Evolutionary conservation across 2,888 invertebrate genomes (phyloP).

Genomic region (Archips crataeganus): DNA sequence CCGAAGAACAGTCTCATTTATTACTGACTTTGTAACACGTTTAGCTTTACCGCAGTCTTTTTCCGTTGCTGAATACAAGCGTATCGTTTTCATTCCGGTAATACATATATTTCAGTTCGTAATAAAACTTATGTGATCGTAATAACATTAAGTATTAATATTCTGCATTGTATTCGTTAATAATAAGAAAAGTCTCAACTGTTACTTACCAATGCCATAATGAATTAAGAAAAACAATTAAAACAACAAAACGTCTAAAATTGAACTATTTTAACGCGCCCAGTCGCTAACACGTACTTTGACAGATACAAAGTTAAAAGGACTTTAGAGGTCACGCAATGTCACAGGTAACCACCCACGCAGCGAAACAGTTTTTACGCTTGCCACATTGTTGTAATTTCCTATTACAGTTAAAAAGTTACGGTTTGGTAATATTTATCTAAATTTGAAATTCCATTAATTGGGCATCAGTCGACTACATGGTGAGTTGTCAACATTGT

Average conservation of each 20-base stretch:
- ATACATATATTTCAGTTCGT: not conserved
- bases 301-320: conserved; percentile 63
- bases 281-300: conserved; percentile 52
- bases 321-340: conserved; percentile 77
- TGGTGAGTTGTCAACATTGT: not conserved
- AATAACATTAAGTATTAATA: not conserved
- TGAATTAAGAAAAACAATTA: conserved; percentile 35
- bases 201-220: conserved; percentile 68
- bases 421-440: not conserved
- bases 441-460: not conserved
- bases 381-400: conserved; percentile 52
- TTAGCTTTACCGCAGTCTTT: conserved; percentile 1
- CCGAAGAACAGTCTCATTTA: not conserved
- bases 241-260: conserved; percentile 38
- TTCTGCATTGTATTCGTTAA: not conserved
- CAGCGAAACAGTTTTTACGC: conserved; percentile 51
- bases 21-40: not conserved
- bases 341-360: conserved; percentile 62
- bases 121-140: not conserved
- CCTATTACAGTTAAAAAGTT: not conserved
- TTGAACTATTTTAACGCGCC: conserved; percentile 24
- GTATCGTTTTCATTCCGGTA: not conserved
- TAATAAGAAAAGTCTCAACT: not conserved
- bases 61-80: not conserved
- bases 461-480: no score